Conservation (phyloP, 2,113 vertebrate species). For the Sterrhoptilus dennistouni region DNA sequence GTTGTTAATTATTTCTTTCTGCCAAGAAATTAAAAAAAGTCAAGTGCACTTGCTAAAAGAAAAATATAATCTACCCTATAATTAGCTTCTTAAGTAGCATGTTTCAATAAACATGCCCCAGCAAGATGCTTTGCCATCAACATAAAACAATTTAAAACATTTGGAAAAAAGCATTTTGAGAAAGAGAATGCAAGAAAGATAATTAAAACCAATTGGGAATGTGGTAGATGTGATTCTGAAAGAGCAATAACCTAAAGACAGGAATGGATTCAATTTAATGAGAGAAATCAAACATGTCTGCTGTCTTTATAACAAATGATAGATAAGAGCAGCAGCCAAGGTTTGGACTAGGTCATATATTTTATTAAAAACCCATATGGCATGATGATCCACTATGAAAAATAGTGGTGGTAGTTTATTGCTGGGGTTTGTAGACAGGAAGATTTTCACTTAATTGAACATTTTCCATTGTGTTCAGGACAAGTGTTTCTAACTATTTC, state of each 20-base stretch:
- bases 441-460: background rate
- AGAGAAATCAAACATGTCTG: background rate
- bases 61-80: background rate
- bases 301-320: background rate
- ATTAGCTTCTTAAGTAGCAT: background rate
- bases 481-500: background rate
- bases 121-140: conserved; percentile 1
- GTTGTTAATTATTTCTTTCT: background rate
- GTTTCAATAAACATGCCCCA: background rate
- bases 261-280: background rate
- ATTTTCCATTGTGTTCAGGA: background rate
- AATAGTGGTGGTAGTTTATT: background rate
- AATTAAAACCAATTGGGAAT: conserved; percentile 30
- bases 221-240: background rate
- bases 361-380: conserved; percentile 14
- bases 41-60: background rate
- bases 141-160: background rate
- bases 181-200: background rate
- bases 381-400: background rate
- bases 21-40: background rate
- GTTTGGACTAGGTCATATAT: background rate
- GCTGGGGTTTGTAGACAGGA: background rate
- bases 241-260: background rate
- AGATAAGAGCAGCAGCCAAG: background rate
- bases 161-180: background rate